A percentile compares a stretch with the other conserved stretches of the same genome.
phyloP scores from a whole-genome alignment of 1,140 invertebrate species.

The Drosophila ohnishii region DNA sequence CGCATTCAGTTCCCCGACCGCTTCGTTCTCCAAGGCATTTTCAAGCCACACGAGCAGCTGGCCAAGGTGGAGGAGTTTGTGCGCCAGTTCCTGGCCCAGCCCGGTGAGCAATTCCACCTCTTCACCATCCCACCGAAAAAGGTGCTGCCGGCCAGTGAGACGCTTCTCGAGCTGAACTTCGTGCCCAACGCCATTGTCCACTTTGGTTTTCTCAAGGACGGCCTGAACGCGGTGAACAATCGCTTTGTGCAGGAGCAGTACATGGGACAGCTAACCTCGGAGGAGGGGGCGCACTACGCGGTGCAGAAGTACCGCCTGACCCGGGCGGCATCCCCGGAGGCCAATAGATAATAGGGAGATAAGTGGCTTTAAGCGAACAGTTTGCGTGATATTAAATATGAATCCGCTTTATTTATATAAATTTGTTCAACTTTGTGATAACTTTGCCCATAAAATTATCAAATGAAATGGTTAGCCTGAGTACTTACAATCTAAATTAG shows the following conservation, averaged over 20 bases:
- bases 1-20: conserved; percentile 92
- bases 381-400: conserved; percentile 64
- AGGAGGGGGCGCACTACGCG: conserved; percentile 67
- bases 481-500: too few species aligned
- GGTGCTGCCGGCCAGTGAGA: conserved; percentile 84
- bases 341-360: conserved; percentile 42
- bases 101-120: conserved; percentile 87
- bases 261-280: conserved; percentile 58
- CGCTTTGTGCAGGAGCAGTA: conserved; percentile 58
- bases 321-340: conserved; percentile 28
- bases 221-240: conserved; percentile 37
- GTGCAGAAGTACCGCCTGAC: conserved; percentile 68
- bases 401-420: conserved; percentile 55
- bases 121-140: conserved; percentile 91
- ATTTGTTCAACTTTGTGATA: conserved; percentile 4
- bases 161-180: conserved; percentile 87
- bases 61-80: conserved; percentile 88
- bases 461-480: not conserved
- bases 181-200: conserved; percentile 90
- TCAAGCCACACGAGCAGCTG: conserved; percentile 88
- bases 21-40: conserved; percentile 91
- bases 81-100: conserved; percentile 86
- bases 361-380: conserved; percentile 58
- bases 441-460: not conserved
- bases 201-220: conserved; percentile 84